These are phyloP conservation scores for Geotrypetes seraphini DNA, from an alignment of 2,797 vertebrate species.

Conservation along the genomic window DNA sequence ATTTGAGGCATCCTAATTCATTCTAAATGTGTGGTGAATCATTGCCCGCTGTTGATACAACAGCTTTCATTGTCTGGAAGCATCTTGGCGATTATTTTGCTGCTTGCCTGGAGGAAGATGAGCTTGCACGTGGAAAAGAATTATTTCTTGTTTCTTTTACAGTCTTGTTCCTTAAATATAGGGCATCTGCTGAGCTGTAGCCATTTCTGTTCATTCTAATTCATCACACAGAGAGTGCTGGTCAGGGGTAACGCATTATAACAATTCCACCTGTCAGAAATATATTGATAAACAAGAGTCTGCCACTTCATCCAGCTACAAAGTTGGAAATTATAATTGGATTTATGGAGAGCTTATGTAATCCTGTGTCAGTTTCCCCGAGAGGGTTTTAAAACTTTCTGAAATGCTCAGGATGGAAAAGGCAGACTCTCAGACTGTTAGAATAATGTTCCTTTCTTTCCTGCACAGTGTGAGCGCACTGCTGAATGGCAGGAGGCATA, in stretches of 20 bases:
- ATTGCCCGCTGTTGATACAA: too few species aligned
- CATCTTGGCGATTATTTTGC: too few species aligned
- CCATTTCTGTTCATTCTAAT: too few species aligned
- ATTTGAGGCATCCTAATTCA: too few species aligned
- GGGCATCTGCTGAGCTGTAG: fast-evolving
- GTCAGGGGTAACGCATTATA: neutral
- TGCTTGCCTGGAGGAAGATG: too few species aligned
- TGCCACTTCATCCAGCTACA: neutral
- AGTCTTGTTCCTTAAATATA: too few species aligned
- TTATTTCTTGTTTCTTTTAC: too few species aligned
- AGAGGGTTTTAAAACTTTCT: conserved; percentile 2
- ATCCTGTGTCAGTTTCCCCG: neutral
- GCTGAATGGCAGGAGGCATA: conserved; percentile 5
- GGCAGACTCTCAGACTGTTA: conserved; percentile 2
- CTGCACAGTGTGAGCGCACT: neutral
- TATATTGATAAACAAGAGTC: neutral
- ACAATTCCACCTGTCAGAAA: neutral
- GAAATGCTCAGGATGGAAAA: conserved; percentile 1
- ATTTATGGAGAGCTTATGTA: neutral
- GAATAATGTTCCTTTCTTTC: conserved; percentile 6
- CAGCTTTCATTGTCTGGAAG: too few species aligned
- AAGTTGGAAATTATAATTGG: conserved; percentile 2
- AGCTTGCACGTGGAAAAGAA: too few species aligned
- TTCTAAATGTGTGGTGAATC: too few species aligned
- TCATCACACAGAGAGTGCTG: neutral